These are phyloP conservation scores for Drosophila setifemur DNA, from an alignment of 1,140 invertebrate genomes.

Conservation along the genomic window DNA sequence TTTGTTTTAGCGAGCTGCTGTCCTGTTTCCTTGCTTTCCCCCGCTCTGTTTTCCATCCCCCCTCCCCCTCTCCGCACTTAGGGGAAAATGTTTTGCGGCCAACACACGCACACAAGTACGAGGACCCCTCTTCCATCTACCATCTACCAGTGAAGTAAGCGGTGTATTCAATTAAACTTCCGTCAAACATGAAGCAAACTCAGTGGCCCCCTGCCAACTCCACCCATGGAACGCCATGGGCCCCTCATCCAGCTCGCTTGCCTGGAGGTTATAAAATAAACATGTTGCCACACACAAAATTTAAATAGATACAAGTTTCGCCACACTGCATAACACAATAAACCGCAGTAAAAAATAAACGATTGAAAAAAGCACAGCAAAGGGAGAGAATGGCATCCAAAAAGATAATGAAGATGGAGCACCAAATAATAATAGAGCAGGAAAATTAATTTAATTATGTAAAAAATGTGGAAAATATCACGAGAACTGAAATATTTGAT, in stretches of 20 bases:
- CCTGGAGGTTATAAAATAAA: conserved; percentile 81
- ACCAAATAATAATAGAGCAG: not conserved
- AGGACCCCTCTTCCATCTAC: not conserved
- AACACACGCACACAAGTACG: conserved; percentile 55
- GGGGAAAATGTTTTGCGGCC: conserved; percentile 74
- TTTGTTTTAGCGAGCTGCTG: conserved; percentile 71
- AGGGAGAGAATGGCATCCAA: not conserved
- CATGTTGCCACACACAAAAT: conserved; percentile 82
- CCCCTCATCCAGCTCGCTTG: conserved; percentile 21
- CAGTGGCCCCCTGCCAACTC: not conserved
- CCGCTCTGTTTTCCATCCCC: not conserved
- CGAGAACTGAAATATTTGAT: too few relatives aligned
- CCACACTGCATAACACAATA: conserved; percentile 76
- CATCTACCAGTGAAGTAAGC: conserved; percentile 36
- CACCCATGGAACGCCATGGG: not conserved
- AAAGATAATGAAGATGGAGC: conserved; percentile 5
- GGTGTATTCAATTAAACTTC: conserved; percentile 81
- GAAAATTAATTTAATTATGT: not conserved
- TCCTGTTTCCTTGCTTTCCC: not conserved
- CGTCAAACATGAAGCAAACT: conserved; percentile 72
- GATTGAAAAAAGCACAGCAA: not conserved
- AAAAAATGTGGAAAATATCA: not conserved
- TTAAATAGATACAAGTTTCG: conserved; percentile 82
- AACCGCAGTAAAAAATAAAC: conserved; percentile 63
- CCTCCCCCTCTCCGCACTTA: conserved; percentile 2